These are phyloP conservation scores for Pammene aurita DNA, from an alignment of 2,888 invertebrate genomes.

Conservation along the genomic window DNA sequence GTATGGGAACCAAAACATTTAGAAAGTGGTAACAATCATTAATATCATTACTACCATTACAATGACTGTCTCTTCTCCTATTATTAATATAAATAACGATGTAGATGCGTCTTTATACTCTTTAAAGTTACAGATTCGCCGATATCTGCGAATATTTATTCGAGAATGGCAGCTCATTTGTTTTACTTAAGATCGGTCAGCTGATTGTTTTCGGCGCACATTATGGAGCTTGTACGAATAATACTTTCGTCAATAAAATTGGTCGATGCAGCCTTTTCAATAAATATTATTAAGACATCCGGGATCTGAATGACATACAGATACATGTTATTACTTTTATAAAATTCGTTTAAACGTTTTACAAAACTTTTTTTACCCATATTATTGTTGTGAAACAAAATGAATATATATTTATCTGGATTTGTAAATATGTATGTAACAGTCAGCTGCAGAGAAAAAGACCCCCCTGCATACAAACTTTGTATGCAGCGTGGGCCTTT, in stretches of 20 bases:
- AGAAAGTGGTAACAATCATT: conserved; percentile 4
- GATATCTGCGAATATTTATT: conserved; percentile 1
- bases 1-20: conserved; percentile 6
- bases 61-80: neutral
- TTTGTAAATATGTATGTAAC: too few relatives aligned
- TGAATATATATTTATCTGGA: too few relatives aligned
- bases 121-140: conserved; percentile 19
- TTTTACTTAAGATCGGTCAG: conserved; percentile 15
- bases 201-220: conserved; percentile 10
- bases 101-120: conserved; percentile 12
- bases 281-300: too few relatives aligned
- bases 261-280: too few relatives aligned
- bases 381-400: too few relatives aligned
- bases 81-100: neutral
- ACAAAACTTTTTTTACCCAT: too few relatives aligned
- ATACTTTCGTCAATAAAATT: neutral
- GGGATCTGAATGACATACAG: too few relatives aligned
- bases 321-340: too few relatives aligned
- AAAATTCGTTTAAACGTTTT: too few relatives aligned
- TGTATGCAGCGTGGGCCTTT: too few relatives aligned
- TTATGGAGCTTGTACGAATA: neutral
- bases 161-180: conserved; percentile 31
- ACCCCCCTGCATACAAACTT: too few relatives aligned
- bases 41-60: neutral
- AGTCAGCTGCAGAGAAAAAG: too few relatives aligned